These are phyloP conservation scores for Malacoctenus gilli DNA, from an alignment of 2,797 vertebrate species.

Conservation along the genomic window DNA sequence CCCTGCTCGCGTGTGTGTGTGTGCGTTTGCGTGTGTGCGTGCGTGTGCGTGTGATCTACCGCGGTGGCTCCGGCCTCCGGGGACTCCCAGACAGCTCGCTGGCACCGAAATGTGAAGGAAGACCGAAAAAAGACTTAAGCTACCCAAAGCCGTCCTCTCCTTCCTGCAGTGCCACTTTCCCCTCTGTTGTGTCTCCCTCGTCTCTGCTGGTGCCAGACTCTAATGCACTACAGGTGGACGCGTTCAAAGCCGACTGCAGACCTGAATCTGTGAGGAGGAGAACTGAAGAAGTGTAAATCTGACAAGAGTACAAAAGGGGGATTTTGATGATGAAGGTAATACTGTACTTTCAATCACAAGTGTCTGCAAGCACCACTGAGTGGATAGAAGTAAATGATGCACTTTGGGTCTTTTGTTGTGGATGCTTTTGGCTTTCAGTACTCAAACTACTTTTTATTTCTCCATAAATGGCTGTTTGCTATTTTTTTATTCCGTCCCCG, in stretches of 20 bases:
- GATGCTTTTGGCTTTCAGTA: conserved; percentile 23
- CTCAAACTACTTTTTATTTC: conserved; percentile 25
- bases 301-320: conserved; percentile 16
- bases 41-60: conserved; percentile 53
- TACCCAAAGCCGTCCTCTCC: conserved; percentile 27
- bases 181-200: conserved; percentile 6
- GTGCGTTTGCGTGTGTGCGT: conserved; percentile 28
- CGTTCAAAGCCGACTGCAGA: conserved; percentile 38
- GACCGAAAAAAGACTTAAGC: conserved; percentile 44
- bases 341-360: conserved; percentile 15
- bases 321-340: conserved; percentile 33
- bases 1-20: conserved; percentile 33
- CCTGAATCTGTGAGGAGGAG: conserved; percentile 8
- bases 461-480: conserved; percentile 27
- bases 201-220: conserved; percentile 21
- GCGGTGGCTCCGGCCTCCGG: conserved; percentile 48
- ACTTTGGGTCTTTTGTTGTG: conserved; percentile 13
- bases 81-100: conserved; percentile 58
- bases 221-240: conserved; percentile 36
- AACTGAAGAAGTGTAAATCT: conserved; percentile 22
- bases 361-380: no score
- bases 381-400: conserved; percentile 19
- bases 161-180: conserved; percentile 25
- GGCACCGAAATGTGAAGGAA: conserved; percentile 46
- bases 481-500: conserved; percentile 3